phyloP scores from a whole-genome alignment of 1,140 invertebrate species.

The Plodia interpunctella region DNA sequence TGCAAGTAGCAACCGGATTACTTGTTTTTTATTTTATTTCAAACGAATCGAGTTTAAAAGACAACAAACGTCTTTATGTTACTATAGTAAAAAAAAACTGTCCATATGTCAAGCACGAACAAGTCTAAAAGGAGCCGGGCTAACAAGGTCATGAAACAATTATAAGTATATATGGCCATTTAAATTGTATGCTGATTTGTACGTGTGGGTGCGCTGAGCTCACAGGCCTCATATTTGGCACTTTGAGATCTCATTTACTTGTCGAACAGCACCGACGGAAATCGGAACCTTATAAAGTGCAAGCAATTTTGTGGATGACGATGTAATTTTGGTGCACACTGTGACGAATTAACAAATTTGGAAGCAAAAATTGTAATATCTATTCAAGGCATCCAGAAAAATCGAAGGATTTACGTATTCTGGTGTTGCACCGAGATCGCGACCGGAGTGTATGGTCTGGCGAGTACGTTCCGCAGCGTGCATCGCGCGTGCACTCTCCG shows the following conservation, averaged over 20 bases:
- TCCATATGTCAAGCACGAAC: background rate
- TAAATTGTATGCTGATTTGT: conserved; percentile 12
- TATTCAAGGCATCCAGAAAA: too few species aligned
- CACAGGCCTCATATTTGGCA: background rate
- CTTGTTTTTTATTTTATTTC: too few species aligned
- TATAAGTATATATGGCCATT: conserved; percentile 8
- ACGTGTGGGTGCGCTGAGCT: conserved; percentile 1
- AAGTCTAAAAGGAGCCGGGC: background rate
- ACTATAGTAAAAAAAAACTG: background rate
- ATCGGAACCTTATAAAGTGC: too few species aligned
- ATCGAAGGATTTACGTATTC: too few species aligned
- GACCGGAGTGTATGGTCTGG: background rate
- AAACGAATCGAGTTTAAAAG: too few species aligned
- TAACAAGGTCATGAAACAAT: conserved; percentile 10
- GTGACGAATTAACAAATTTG: background rate
- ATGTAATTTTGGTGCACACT: background rate
- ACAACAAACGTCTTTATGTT: too few species aligned
- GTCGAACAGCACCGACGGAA: background rate
- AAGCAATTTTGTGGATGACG: too few species aligned
- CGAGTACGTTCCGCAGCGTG: conserved; percentile 27
- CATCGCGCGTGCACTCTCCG: conserved; percentile 28
- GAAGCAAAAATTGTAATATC: background rate
- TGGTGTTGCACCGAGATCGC: background rate
- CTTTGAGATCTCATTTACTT: background rate
- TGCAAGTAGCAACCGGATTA: too few species aligned